Base-by-base conservation (phyloP, 1,140 invertebrate genomes). In the Euglossa dilemma region DNA sequence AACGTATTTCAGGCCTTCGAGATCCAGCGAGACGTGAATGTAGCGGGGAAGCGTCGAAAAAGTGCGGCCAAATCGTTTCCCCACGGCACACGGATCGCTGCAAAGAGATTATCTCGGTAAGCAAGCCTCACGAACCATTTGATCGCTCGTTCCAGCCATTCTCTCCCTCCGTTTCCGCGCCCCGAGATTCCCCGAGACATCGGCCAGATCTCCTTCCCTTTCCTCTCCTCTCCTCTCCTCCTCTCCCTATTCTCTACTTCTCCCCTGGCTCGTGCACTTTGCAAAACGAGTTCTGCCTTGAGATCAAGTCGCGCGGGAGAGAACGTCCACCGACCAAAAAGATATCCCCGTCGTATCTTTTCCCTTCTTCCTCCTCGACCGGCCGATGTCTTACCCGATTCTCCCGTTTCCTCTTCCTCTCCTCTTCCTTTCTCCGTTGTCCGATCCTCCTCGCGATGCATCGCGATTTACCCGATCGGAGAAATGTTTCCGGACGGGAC, bases 61-160 rank as follows among this genome's bases (percentile, higher is more conserved):
- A 67, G 25, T 63, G 74, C 52, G 80, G 70, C 74, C 57, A 84
- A 84, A 87, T 87, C 86, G 80, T 80, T 87, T 84, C 85, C 86
- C 72, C 64, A 11, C 73, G 81, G 70, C 36, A 28, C 69, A 84
- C 80, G 81, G 76, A 80, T 87, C 80, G 86, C 76, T 84, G 86
- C 86, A 87, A 87, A 87, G 86, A 87, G 86, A 87, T 87, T 87
- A 87, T 87, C 85, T 76, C 81, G 54, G 86, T 87, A 87, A 87
- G 81, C 75, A 83, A 87, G 81, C 75, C 81, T 87, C 85, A 87
- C 86, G 81, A 89, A 84, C 81, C 84, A 89, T 89, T 89, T 89
- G 85, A 88, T 88, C 85, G 78, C 82, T 70, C 87, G 87, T 86
- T 88, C 70, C 61, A 81, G 67, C 80, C 85, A 74, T 87, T 81